Evolutionary conservation across 2,888 invertebrate species (phyloP).

Genomic region (Neoascia interrupta): DNA sequence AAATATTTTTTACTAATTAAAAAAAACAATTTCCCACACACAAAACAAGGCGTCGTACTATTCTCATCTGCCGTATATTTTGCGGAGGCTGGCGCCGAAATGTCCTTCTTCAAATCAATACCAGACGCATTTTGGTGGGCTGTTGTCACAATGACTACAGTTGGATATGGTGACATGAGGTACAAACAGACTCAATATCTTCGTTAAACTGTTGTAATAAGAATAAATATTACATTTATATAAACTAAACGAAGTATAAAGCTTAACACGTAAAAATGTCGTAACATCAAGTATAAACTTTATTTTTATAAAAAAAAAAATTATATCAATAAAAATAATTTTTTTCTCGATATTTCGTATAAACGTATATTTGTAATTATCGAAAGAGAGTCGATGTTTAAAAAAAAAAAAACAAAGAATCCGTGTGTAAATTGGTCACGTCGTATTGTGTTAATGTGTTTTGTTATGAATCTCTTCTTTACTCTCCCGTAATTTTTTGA

Average conservation of each 20-base stretch:
- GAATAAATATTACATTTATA: conserved; percentile 61
- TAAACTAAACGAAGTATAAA: conserved; percentile 58
- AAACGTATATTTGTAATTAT: conserved; percentile 63
- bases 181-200: conserved; percentile 73
- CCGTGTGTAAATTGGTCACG: conserved; percentile 70
- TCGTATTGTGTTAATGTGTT: conserved; percentile 70
- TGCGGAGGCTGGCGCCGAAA: conserved; percentile 99
- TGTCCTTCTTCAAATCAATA: conserved; percentile 99
- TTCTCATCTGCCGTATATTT: conserved; percentile 99
- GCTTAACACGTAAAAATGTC: conserved; percentile 63
- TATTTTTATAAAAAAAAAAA: conserved; percentile 44
- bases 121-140: conserved; percentile 99
- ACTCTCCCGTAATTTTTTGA: conserved; percentile 67
- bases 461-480: conserved; percentile 70
- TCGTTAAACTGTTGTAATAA: conserved; percentile 60
- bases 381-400: conserved; percentile 52
- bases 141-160: conserved; percentile 99
- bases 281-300: conserved; percentile 51
- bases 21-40: conserved; percentile 57
- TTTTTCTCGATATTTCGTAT: conserved; percentile 70
- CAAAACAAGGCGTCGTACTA: conserved; percentile 96
- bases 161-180: conserved; percentile 99
- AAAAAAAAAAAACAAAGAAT: conserved; percentile 59
- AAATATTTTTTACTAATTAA: conserved; percentile 69
- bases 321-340: conserved; percentile 36